Percentiles rank a stretch among this genome's conserved stretches.
phyloP scores from a whole-genome alignment of 2,797 vertebrate species.

The Orestias chungarensis region DNA sequence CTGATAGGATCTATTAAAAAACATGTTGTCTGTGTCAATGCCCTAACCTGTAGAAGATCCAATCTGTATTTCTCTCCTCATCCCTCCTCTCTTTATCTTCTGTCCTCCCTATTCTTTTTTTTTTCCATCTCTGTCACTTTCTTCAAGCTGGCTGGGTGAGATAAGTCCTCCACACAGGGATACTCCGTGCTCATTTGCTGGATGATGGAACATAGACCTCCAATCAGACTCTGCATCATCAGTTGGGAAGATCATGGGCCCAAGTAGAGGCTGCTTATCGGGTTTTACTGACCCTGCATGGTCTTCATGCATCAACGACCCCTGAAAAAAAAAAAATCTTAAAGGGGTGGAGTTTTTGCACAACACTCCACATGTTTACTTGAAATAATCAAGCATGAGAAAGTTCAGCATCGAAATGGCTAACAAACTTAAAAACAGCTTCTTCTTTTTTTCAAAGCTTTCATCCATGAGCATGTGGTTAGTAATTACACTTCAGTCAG shows the following conservation, averaged over 20 bases:
- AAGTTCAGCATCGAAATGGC: constrained; percentile 20
- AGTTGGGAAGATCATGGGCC: constrained; percentile 47
- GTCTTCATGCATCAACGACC: constrained; percentile 11
- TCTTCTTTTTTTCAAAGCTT: not conserved
- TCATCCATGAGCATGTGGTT: constrained; percentile 33
- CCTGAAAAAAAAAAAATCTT: constrained; percentile 3
- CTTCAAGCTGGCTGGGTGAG: constrained; percentile 75
- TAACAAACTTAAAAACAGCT: constrained; percentile 26
- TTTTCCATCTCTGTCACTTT: constrained; percentile 71
- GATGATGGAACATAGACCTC: constrained; percentile 49
- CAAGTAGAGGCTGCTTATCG: constrained; percentile 55
- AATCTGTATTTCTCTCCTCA: constrained; percentile 31
- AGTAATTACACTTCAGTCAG: constrained; percentile 45
- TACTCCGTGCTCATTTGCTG: constrained; percentile 58
- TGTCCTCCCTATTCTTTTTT: constrained; percentile 44
- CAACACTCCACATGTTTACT: constrained; percentile 12
- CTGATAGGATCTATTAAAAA: constrained; percentile 54
- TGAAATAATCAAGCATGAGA: constrained; percentile 34
- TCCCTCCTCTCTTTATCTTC: constrained; percentile 53
- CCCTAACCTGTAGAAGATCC: constrained; percentile 36
- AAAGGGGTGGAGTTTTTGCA: not conserved
- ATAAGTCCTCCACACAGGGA: constrained; percentile 73
- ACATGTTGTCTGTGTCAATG: constrained; percentile 30
- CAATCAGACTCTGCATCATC: constrained; percentile 67
- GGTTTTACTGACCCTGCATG: constrained; percentile 40